Conservation (phyloP, 2,888 invertebrate species). For the Clunio marinus region DNA sequence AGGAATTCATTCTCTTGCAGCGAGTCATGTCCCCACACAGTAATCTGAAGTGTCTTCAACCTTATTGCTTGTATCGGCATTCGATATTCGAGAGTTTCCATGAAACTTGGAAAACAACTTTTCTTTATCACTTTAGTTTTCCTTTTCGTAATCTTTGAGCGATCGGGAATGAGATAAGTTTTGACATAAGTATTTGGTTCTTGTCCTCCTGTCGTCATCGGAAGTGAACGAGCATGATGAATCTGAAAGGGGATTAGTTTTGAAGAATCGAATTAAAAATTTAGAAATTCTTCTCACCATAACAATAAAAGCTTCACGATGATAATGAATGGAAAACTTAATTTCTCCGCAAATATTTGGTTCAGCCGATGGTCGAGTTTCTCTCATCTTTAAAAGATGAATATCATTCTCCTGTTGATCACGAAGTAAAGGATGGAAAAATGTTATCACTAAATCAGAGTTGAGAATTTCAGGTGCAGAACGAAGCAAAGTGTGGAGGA, state of each 20-base stretch:
- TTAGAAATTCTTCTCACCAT: slow-evolving; percentile 64
- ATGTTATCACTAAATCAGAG: slow-evolving; percentile 94
- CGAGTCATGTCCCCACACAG: slow-evolving; percentile 92
- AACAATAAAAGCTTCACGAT: slow-evolving; percentile 67
- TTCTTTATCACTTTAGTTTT: slow-evolving; percentile 92
- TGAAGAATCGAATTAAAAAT: too few relatives aligned
- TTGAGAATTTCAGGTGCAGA: slow-evolving; percentile 93
- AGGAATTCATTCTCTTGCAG: slow-evolving; percentile 92
- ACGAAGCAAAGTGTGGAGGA: slow-evolving; percentile 78
- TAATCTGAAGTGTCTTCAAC: slow-evolving; percentile 76
- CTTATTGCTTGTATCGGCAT: slow-evolving; percentile 75
- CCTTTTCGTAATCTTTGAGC: slow-evolving; percentile 85
- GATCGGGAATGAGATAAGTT: slow-evolving; percentile 88
- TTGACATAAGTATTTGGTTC: slow-evolving; percentile 88
- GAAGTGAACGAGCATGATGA: slow-evolving; percentile 86
- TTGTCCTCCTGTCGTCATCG: slow-evolving; percentile 70
- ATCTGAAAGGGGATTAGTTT: slow-evolving; percentile 47
- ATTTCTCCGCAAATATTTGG: slow-evolving; percentile 64
- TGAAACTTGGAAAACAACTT: slow-evolving; percentile 93
- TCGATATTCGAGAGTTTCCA: slow-evolving; percentile 94
- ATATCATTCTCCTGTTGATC: slow-evolving; percentile 90
- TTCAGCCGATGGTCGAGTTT: slow-evolving; percentile 46
- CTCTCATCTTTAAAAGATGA: slow-evolving; percentile 70
- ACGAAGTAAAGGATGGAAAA: slow-evolving; percentile 92
- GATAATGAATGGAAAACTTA: slow-evolving; percentile 73